Conservation (phyloP, 2,888 invertebrate genomes). For the Helicoverpa assulta region DNA sequence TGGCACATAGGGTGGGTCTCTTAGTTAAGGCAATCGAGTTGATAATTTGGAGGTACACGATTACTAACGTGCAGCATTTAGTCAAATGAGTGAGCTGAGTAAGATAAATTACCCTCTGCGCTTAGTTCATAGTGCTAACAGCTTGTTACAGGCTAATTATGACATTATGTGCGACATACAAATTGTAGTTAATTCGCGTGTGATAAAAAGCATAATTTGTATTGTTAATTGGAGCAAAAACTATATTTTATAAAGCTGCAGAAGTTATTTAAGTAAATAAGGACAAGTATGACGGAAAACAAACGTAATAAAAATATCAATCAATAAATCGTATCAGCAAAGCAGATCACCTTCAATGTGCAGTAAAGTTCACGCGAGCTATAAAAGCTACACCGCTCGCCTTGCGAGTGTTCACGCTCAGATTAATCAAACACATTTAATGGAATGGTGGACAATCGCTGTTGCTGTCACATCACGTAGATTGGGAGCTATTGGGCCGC, state of each 20-base stretch:
- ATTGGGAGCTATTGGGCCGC: slow-evolving; percentile 33
- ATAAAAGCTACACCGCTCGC: background rate
- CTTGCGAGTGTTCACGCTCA: slow-evolving; percentile 1
- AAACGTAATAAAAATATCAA: background rate
- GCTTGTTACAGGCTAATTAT: slow-evolving; percentile 28
- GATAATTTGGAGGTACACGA: slow-evolving; percentile 45
- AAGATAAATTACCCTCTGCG: slow-evolving; percentile 44
- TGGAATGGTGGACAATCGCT: slow-evolving; percentile 29
- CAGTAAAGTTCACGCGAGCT: background rate
- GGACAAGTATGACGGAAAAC: background rate
- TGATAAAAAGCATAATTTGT: background rate
- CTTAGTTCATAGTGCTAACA: slow-evolving; percentile 11
- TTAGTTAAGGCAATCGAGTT: slow-evolving; percentile 35
- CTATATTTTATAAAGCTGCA: background rate
- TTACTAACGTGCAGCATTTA: slow-evolving; percentile 52
- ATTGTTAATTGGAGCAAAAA: too few species aligned
- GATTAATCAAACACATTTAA: slow-evolving; percentile 24
- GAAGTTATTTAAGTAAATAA: slow-evolving; percentile 8
- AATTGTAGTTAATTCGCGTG: slow-evolving; percentile 6
- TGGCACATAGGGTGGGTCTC: slow-evolving; percentile 52
- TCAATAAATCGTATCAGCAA: background rate
- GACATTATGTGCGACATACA: slow-evolving; percentile 23
- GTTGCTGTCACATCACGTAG: slow-evolving; percentile 21
- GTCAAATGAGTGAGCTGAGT: slow-evolving; percentile 46
- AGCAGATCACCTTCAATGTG: slow-evolving; percentile 11